Evolutionary conservation across 2,888 invertebrate genomes (phyloP).

Genomic region (Ochropacha duplaris): DNA sequence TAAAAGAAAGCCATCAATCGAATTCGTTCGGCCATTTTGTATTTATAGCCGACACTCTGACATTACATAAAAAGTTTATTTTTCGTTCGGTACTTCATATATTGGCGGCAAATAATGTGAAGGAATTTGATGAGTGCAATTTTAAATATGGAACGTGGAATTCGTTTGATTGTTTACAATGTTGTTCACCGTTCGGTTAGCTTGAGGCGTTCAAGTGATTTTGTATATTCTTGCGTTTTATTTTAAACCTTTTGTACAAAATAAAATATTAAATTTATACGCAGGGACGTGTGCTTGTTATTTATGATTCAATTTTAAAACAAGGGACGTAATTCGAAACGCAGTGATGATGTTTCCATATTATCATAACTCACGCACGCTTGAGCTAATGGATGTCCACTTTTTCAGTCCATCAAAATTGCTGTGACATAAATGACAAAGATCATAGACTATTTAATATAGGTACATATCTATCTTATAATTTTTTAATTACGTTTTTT

Average conservation of each 20-base stretch:
- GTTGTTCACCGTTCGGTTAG: conserved; percentile 31
- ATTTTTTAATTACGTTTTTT: no score
- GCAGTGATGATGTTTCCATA: conserved; percentile 45
- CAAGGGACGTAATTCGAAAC: conserved; percentile 27
- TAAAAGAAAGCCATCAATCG: conserved; percentile 71
- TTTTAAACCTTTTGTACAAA: background rate
- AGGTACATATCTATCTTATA: no score
- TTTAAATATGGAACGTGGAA: conserved; percentile 46
- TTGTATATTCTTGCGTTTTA: background rate
- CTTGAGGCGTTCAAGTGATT: conserved; percentile 19
- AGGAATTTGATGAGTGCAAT: conserved; percentile 36
- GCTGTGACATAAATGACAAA: conserved; percentile 16
- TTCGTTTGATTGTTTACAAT: conserved; percentile 51
- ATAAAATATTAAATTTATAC: background rate
- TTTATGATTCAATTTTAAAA: conserved; percentile 2
- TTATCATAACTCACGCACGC: conserved; percentile 43
- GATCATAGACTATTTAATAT: no score
- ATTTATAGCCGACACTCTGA: conserved; percentile 57
- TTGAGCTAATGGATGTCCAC: conserved; percentile 44
- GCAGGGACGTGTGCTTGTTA: background rate
- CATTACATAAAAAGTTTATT: conserved; percentile 16
- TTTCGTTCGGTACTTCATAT: conserved; percentile 32
- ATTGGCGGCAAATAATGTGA: conserved; percentile 49
- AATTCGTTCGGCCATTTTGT: conserved; percentile 43
- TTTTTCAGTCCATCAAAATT: conserved; percentile 27